Base-by-base conservation (phyloP, 1,140 invertebrate genomes). In the Neodiprion pinetum region DNA sequence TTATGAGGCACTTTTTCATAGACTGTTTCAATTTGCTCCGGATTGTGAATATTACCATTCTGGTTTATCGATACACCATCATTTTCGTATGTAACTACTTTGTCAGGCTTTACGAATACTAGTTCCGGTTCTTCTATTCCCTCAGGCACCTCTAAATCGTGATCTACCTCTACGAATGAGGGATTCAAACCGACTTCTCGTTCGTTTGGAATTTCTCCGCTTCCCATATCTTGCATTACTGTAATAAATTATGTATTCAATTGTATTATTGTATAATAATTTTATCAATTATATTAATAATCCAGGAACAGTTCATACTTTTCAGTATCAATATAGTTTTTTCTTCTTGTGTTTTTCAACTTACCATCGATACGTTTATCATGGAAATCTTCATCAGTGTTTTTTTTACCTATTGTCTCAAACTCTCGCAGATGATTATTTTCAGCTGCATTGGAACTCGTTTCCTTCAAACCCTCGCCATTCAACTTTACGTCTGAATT, bases 41-140 rank as follows among this genome's bases (percentile, higher is more conserved):
- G 53, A 61, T 5, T 61, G 11, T 61, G 5, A 17, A 61, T 61
- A 61, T 61, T 17, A 17, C n/a, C 53, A 61, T 17, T 12, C 5
- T 40, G 28, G 1, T 2, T 40, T 40, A 40, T 40, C n/a, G 53
- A 14, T 47, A 7, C 23, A 11, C 5, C 5, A 69, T 12, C 68
- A 14, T n/a, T 21, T 21, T 7, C 61, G 11, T 70, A 85, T 87
- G 67, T 85, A 78, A 10, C 77, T 61, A 61, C 53, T 4, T 12
- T 74, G 50, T 87, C 86, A 5, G 90, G 90, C 67, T 90, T 83
- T 0, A 88, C 87, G 17, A 89, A 87, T 14, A 89, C 86, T 0
- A 90, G 89, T 1, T 89, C 76, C 1, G 90, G 90, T 10, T 91
- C 91, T 79, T 92, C 91, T 0, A 90, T 74, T n/a, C 90, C 90